These are phyloP conservation scores for Leptopilina clavipes DNA, from an alignment of 1,140 invertebrate species.

Conservation along the genomic window DNA sequence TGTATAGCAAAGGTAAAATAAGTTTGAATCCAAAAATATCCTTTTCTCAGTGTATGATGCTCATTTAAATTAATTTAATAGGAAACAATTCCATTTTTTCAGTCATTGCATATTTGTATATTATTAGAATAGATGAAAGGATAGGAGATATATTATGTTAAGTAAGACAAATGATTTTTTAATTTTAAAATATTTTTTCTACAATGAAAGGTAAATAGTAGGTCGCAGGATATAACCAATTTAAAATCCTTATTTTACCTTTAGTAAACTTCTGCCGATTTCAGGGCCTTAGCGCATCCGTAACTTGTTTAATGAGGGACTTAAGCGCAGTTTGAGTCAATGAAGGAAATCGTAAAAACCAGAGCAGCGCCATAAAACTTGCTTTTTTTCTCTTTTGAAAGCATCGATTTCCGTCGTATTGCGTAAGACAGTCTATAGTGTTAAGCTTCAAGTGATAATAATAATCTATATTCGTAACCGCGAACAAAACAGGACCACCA, in stretches of 20 bases:
- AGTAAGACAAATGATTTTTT: background rate
- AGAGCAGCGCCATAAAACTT: constrained; percentile 54
- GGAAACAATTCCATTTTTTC: too few relatives aligned
- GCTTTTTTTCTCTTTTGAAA: constrained; percentile 47
- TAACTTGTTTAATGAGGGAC: constrained; percentile 57
- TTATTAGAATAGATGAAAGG: too few relatives aligned
- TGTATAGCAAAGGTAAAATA: too few relatives aligned
- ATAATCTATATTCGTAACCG: constrained; percentile 44
- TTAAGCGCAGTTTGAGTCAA: constrained; percentile 51
- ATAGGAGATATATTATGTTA: too few relatives aligned
- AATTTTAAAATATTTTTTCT: background rate
- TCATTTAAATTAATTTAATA: too few relatives aligned
- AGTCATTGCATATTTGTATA: too few relatives aligned
- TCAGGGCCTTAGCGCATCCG: constrained; percentile 51
- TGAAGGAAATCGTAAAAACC: constrained; percentile 60
- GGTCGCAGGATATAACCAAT: constrained; percentile 16
- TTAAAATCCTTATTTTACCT: constrained; percentile 20
- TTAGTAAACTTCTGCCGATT: constrained; percentile 42
- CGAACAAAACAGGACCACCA: constrained; percentile 48
- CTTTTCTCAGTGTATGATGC: too few relatives aligned
- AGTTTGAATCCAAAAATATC: too few relatives aligned
- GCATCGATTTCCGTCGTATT: constrained; percentile 56
- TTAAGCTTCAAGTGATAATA: constrained; percentile 45
- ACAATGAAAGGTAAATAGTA: constrained; percentile 3
- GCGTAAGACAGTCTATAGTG: constrained; percentile 48